Percentiles rank a stretch among this genome's conserved stretches.
These are phyloP conservation scores for Tympanoctomys barrerae DNA, from an alignment of 2,797 vertebrate species.

Conservation along the genomic window DNA sequence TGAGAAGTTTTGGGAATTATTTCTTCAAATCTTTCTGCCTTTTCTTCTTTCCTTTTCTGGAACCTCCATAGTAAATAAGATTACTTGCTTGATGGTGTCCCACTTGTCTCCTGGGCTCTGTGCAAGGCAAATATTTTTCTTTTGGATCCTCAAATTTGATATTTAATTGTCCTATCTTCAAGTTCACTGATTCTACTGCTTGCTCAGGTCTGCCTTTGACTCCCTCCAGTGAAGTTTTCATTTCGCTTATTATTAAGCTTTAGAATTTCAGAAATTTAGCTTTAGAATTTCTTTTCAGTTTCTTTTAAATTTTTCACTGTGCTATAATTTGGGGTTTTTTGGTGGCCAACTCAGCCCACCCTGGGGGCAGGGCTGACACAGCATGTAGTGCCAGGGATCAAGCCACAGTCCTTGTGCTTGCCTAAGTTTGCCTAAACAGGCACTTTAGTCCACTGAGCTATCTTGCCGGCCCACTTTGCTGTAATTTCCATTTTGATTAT, in stretches of 20 bases:
- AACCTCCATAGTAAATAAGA: neutral
- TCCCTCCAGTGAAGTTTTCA: neutral
- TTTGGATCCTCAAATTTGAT: neutral
- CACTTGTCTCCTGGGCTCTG: neutral
- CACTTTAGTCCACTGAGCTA: too few species aligned
- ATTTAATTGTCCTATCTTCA: constrained; percentile 14
- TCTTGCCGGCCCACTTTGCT: neutral
- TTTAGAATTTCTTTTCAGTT: neutral
- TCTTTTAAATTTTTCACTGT: neutral
- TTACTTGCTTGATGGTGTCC: neutral
- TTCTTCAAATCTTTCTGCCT: neutral
- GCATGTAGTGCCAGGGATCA: too few species aligned
- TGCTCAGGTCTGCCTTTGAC: neutral
- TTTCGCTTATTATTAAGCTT: neutral
- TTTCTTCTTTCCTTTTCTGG: neutral
- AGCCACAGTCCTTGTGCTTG: too few species aligned
- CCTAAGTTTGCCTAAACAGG: too few species aligned
- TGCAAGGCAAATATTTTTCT: neutral
- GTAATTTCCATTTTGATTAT: neutral
- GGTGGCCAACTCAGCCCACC: too few species aligned
- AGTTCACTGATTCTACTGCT: neutral
- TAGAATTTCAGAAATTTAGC: neutral
- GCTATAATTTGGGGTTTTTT: neutral
- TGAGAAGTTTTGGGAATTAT: neutral
- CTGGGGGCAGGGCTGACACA: too few species aligned